These are phyloP conservation scores for Myiagra hebetior DNA, from an alignment of 2,113 vertebrate species.

Conservation along the genomic window DNA sequence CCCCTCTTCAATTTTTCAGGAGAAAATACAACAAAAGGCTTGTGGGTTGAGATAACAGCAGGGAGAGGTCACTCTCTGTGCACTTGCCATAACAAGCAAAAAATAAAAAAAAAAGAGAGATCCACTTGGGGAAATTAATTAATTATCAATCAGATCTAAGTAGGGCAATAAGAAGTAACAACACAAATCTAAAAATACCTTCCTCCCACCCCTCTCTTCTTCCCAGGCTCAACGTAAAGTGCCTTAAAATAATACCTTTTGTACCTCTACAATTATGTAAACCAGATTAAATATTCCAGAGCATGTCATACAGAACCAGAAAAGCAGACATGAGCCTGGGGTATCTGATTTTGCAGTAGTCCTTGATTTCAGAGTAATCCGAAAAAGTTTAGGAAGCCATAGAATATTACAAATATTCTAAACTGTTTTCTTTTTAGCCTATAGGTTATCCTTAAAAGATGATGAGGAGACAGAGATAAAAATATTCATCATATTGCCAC, in stretches of 20 bases:
- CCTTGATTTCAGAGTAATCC: not conserved
- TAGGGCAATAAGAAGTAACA: not conserved
- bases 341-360: not conserved
- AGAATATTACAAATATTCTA: not conserved
- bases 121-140: not conserved
- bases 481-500: not conserved
- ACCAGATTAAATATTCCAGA: not conserved
- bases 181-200: not conserved
- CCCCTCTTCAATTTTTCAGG: not conserved
- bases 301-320: not conserved
- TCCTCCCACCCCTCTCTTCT: not conserved
- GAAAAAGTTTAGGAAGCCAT: not conserved
- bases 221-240: not conserved
- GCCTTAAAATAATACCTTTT: not conserved
- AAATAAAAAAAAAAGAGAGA: not conserved
- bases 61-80: not conserved
- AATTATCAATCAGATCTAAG: not conserved
- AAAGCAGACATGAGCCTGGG: not conserved
- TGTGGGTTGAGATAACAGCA: not conserved
- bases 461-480: not conserved
- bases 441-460: rapidly evolving
- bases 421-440: not conserved
- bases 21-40: not conserved
- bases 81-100: not conserved
- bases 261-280: not conserved